Evolutionary conservation across 2,113 vertebrate species (phyloP), one percentile per base, ranked within the genome.

Genomic region (Parotia lawesii): DNA sequence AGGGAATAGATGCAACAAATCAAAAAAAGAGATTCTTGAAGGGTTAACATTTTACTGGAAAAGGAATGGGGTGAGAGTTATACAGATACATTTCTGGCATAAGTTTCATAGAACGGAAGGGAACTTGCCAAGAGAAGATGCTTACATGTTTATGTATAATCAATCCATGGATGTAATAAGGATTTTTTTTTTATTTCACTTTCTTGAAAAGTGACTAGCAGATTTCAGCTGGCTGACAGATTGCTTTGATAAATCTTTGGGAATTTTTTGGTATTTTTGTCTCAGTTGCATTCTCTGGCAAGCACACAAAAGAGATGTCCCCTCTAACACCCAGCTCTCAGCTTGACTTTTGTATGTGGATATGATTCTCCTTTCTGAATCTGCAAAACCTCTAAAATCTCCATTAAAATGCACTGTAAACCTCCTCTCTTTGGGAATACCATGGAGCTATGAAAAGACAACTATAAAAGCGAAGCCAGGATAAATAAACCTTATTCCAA

Each of bases 401-500:
- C 74, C 62, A 87, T 94, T 85, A 82, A 92, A 92, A 87, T 92
- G 42, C 62, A 66, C 54, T 82, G 57, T 87, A 95, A 94, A 60
- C 35, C 74, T 83, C 60, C 54, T 79, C 58, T 89, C 87, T 79
- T 62, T 76, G 89, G 87, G 93, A 94, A 40, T 69, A 79, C 78
- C 86, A 48, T 17, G 31, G 12, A 89, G 40, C 70, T 95, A 51
- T 51, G 93, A 93, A 95, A 94, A 89, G 71, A 80, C 3, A 0
- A 64, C 58, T 64, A 11, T 83, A 87, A 91, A 87, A 85, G 51
- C 6, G 1, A 94, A 83, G 93, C 95, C 94, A 97, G 89, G 47
- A 90, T 93, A 97, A 95, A 97, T 91, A 95, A 93, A 95, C 51
- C 75, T 91, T 58, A 85, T 76, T 96, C 81, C 62, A 95, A 94